Evolutionary conservation across 2,888 invertebrate species (phyloP).

Genomic region (Pyrrhosoma nymphula): DNA sequence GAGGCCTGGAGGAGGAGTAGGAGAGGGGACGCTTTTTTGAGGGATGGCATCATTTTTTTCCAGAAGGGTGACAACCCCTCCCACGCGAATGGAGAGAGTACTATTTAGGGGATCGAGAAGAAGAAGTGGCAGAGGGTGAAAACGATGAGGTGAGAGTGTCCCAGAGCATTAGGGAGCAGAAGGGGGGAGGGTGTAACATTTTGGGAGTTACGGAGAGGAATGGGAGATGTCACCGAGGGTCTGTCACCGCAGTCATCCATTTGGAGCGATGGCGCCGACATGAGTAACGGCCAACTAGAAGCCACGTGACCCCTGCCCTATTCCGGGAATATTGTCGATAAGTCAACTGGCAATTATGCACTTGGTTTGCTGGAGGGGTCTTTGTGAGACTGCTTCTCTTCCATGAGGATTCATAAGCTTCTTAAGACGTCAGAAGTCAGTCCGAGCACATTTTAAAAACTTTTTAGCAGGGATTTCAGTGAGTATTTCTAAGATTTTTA

Average conservation of each 20-base stretch:
- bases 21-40: background rate
- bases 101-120: background rate
- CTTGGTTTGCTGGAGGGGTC: background rate
- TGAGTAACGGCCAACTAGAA: constrained; percentile 14
- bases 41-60: background rate
- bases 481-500: too few species aligned
- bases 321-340: constrained; percentile 12
- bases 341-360: constrained; percentile 24
- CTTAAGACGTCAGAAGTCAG: background rate
- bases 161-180: background rate
- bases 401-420: background rate
- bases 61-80: background rate
- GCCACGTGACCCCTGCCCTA: background rate
- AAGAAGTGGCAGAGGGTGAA: background rate
- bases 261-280: background rate
- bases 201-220: background rate
- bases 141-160: background rate
- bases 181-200: too few species aligned
- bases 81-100: background rate
- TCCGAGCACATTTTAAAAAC: background rate
- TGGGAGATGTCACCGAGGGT: background rate
- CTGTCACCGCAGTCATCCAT: constrained; percentile 17
- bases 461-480: background rate
- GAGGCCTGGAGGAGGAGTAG: background rate
- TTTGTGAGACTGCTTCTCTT: background rate